A percentile compares a stretch with the other conserved stretches of the same genome.
Conservation (phyloP, 2,797 vertebrate species). For the Champsocephalus esox region DNA sequence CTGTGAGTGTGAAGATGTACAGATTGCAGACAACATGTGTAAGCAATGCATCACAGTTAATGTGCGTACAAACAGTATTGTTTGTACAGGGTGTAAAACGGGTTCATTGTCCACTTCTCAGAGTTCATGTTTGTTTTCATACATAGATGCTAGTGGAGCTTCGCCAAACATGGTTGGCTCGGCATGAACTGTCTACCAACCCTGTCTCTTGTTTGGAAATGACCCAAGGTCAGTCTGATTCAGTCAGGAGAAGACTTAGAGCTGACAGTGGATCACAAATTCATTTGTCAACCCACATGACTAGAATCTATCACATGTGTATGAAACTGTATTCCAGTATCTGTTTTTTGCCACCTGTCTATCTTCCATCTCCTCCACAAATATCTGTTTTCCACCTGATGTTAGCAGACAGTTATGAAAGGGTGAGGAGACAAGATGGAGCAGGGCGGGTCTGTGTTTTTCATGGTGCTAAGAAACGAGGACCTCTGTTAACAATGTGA, state of each 20-base stretch:
- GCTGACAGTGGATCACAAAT: slow-evolving; percentile 41
- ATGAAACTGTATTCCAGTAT: slow-evolving; percentile 31
- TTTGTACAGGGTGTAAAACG: slow-evolving; percentile 56
- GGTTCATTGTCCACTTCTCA: slow-evolving; percentile 53
- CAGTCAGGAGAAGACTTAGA: slow-evolving; percentile 19
- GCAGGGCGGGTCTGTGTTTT: slow-evolving; percentile 70
- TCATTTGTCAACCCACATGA: slow-evolving; percentile 35
- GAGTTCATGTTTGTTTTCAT: slow-evolving; percentile 73
- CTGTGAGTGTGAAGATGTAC: slow-evolving; percentile 26
- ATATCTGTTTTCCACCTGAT: slow-evolving; percentile 30
- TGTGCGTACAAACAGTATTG: slow-evolving; percentile 24
- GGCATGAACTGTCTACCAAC: slow-evolving; percentile 56
- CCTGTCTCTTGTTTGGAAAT: slow-evolving; percentile 23
- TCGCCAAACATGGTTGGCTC: slow-evolving; percentile 68
- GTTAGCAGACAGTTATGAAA: slow-evolving; percentile 58
- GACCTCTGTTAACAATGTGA: slow-evolving; percentile 74
- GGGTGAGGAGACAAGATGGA: slow-evolving; percentile 58
- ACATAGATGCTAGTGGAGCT: slow-evolving; percentile 67
- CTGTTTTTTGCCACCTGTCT: neutral
- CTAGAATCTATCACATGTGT: slow-evolving; percentile 38
- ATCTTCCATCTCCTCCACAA: slow-evolving; percentile 14
- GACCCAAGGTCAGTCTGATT: slow-evolving; percentile 31
- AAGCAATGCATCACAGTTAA: neutral
- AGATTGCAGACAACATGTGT: slow-evolving; percentile 32
- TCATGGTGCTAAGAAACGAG: slow-evolving; percentile 54